Percentiles rank a stretch among this genome's conserved stretches.
phyloP scores from a whole-genome alignment of 1,140 invertebrate genomes.

The Colletes gigas region DNA sequence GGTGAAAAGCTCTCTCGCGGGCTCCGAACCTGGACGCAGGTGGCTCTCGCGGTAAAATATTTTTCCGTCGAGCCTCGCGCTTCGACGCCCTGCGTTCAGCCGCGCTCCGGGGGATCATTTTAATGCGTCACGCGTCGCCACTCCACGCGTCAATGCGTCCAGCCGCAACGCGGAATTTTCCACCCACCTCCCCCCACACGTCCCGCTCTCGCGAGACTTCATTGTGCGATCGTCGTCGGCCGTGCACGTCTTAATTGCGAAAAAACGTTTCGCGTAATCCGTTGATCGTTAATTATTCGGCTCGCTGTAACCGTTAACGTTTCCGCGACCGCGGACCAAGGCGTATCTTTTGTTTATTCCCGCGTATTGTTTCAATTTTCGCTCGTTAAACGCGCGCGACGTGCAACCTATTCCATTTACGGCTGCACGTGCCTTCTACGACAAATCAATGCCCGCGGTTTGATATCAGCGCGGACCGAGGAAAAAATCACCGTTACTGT shows the following conservation, averaged over 20 bases:
- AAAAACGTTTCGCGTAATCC: constrained; percentile 35
- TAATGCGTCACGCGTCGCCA: constrained; percentile 16
- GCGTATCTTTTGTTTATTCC: constrained; percentile 14
- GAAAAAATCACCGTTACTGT: too few species aligned
- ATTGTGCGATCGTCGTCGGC: neutral
- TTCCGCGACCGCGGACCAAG: neutral
- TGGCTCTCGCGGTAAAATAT: constrained; percentile 14
- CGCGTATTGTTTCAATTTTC: constrained; percentile 31
- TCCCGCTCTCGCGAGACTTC: neutral
- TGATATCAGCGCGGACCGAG: too few species aligned
- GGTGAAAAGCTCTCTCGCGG: neutral
- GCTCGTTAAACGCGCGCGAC: constrained; percentile 20
- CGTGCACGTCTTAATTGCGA: constrained; percentile 37
- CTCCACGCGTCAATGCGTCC: constrained; percentile 22
- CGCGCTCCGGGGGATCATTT: constrained; percentile 27
- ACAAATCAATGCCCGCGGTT: neutral
- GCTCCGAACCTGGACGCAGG: neutral
- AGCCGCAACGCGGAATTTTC: constrained; percentile 10
- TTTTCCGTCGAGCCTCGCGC: neutral
- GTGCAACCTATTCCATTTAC: neutral
- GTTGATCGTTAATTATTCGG: constrained; percentile 48
- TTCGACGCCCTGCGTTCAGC: neutral
- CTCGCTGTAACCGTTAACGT: neutral
- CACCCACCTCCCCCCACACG: neutral
- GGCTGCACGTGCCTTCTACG: neutral